A percentile compares a stretch with the other conserved stretches of the same genome.
Evolutionary conservation across 1,140 invertebrate genomes (phyloP).

Genomic region (Mactra quadrangularis): DNA sequence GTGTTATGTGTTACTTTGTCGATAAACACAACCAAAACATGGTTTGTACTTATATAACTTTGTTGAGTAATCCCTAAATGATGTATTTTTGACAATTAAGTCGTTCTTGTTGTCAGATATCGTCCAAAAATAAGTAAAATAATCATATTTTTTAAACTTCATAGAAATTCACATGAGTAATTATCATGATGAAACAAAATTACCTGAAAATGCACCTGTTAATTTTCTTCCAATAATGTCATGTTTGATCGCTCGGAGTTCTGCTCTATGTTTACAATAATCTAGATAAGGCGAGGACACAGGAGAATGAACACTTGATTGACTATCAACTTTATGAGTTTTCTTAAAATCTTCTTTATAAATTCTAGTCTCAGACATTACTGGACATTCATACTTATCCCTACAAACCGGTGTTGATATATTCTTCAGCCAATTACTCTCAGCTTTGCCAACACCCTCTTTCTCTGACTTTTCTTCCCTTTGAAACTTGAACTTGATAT

Average conservation of each 20-base stretch:
- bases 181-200: too few relatives aligned
- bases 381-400: conserved; percentile 12
- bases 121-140: too few relatives aligned
- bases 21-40: too few relatives aligned
- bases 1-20: too few relatives aligned
- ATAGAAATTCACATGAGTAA: too few relatives aligned
- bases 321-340: neutral
- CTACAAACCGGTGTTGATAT: neutral
- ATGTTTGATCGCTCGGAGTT: neutral
- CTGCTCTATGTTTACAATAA: conserved; percentile 22
- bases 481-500: conserved; percentile 18
- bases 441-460: neutral
- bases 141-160: too few relatives aligned
- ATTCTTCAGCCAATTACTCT: neutral
- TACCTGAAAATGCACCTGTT: conserved; percentile 3
- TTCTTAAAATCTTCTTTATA: conserved; percentile 34
- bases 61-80: too few relatives aligned
- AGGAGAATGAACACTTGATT: too few relatives aligned
- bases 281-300: conserved; percentile 39
- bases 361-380: conserved; percentile 32
- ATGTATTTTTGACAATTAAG: too few relatives aligned
- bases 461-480: neutral
- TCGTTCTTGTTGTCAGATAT: too few relatives aligned
- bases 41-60: too few relatives aligned
- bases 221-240: neutral